Percentiles rank a stretch among this genome's conserved stretches.
phyloP scores from a whole-genome alignment of 2,888 invertebrate genomes.

The Pandemis heparana region DNA sequence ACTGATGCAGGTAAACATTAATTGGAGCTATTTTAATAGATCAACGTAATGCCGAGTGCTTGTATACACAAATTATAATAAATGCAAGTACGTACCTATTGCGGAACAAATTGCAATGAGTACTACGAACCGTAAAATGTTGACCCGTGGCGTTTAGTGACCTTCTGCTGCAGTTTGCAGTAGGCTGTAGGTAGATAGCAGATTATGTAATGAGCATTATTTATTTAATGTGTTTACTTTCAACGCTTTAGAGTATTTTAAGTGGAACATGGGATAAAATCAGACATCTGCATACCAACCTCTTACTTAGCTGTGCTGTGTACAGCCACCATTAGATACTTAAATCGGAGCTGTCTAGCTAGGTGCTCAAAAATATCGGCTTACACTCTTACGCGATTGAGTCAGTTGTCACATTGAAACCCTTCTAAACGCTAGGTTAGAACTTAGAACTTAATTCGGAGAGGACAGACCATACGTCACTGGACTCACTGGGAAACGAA shows the following conservation, averaged over 20 bases:
- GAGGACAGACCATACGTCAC: no score
- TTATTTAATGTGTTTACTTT: background rate
- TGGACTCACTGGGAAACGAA: no score
- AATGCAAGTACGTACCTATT: constrained; percentile 16
- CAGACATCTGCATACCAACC: no score
- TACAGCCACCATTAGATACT: no score
- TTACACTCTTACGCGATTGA: no score
- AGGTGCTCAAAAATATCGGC: no score
- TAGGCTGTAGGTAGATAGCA: background rate
- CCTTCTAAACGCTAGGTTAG: no score
- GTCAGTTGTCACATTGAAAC: no score
- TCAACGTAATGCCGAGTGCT: constrained; percentile 5
- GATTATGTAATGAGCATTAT: constrained; percentile 1
- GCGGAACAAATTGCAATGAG: constrained; percentile 27
- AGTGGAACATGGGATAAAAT: background rate
- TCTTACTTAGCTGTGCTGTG: no score
- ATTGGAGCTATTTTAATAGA: constrained; percentile 9
- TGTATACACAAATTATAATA: constrained; percentile 21
- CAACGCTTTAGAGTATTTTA: background rate
- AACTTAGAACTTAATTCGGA: no score
- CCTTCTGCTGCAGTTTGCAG: background rate
- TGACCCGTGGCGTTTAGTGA: constrained; percentile 33
- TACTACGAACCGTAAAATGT: constrained; percentile 20
- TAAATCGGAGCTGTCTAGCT: no score
- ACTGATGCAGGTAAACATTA: background rate